Evolutionary conservation across 2,113 vertebrate species (phyloP).

Genomic region (Bothrops jararaca): DNA sequence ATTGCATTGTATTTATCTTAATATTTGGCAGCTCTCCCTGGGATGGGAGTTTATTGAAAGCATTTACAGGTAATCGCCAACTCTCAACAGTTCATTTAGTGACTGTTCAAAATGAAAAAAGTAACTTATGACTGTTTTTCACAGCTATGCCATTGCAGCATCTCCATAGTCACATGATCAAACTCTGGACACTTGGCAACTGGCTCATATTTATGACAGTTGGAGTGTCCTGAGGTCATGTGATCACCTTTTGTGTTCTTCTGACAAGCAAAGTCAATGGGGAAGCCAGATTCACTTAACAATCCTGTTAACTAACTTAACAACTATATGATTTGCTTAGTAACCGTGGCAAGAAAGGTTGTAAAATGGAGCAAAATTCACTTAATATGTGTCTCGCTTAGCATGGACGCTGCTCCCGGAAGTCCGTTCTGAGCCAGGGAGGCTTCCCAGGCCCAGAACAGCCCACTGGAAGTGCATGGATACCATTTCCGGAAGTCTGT

Average conservation of each 20-base stretch:
- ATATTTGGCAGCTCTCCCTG: neutral
- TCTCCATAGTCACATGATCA: neutral
- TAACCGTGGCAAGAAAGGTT: neutral
- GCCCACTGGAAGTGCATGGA: too few relatives aligned
- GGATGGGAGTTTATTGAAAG: neutral
- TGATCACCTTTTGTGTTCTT: neutral
- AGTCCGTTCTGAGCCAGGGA: too few relatives aligned
- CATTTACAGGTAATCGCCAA: neutral
- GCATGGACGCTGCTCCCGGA: too few relatives aligned
- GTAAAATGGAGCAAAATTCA: neutral
- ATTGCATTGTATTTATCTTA: neutral
- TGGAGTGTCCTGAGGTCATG: too few relatives aligned
- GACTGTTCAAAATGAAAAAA: neutral
- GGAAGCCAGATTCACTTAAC: neutral
- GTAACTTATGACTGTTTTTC: neutral
- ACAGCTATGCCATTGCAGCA: neutral
- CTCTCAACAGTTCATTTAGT: neutral
- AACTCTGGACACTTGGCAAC: neutral
- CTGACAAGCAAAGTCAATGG: neutral
- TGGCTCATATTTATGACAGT: neutral
- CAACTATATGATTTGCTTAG: neutral
- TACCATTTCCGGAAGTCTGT: too few relatives aligned
- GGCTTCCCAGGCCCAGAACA: too few relatives aligned
- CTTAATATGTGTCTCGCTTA: neutral
- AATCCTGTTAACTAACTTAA: neutral